Evolutionary conservation across 30 jellyfish, hydroid and myxozoan species (phyloP).

Genomic region (Aurelia coerulea): DNA sequence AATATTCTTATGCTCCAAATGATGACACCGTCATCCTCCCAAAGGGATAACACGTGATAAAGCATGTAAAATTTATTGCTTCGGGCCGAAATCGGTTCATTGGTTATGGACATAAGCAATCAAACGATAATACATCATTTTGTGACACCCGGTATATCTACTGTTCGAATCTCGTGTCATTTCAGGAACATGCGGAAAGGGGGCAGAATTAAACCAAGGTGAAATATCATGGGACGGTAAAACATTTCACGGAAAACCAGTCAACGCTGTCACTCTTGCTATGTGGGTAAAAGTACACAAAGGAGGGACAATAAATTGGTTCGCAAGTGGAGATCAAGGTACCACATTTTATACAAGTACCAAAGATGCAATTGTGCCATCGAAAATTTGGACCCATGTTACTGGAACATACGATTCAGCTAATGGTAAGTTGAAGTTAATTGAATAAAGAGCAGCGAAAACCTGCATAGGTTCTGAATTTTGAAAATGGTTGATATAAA

Average conservation of each 20-base stretch:
- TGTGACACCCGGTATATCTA: no score
- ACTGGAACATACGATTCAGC: constrained; percentile 95
- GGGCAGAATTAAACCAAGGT: constrained; percentile 90
- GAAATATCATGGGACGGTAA: constrained; percentile 91
- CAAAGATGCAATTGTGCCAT: constrained; percentile 85
- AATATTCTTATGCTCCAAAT: no score
- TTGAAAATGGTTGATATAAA: no score
- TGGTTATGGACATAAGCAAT: no score
- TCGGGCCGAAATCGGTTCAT: no score
- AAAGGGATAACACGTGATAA: no score
- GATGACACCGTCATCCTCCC: no score
- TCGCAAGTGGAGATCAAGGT: constrained; percentile 86
- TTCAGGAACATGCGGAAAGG: constrained; percentile 93
- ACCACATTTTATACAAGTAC: constrained; percentile 79
- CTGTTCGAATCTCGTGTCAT: background rate
- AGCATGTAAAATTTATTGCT: no score
- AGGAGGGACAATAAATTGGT: constrained; percentile 93
- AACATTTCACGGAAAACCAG: constrained; percentile 71
- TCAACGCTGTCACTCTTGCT: constrained; percentile 88
- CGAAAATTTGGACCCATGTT: constrained; percentile 96
- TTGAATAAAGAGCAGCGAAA: no score
- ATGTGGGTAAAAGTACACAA: constrained; percentile 94
- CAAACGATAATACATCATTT: no score
- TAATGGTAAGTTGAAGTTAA: constrained; percentile 56
- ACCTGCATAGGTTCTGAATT: no score